These are phyloP conservation scores for Mugil cephalus DNA, from an alignment of 2,113 vertebrate species.

Conservation along the genomic window DNA sequence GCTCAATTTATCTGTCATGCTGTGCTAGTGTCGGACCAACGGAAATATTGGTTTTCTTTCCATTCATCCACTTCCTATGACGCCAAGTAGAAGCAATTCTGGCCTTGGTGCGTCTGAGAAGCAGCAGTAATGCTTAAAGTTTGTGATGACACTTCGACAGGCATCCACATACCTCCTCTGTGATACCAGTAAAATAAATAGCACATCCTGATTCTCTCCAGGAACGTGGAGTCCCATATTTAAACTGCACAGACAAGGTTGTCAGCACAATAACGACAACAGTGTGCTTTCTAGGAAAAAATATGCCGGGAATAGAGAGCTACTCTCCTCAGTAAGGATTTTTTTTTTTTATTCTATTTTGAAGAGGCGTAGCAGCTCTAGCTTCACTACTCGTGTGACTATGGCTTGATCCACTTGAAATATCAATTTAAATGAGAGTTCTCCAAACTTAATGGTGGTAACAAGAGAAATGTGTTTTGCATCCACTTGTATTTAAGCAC, in stretches of 20 bases:
- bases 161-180: background rate
- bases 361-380: constrained; percentile 6
- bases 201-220: constrained; percentile 12
- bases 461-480: too few species aligned
- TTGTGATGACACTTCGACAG: constrained; percentile 13
- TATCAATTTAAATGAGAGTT: constrained; percentile 10
- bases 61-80: constrained; percentile 7
- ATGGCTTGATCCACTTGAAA: constrained; percentile 17
- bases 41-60: constrained; percentile 12
- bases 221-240: constrained; percentile 15
- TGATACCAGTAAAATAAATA: constrained; percentile 29
- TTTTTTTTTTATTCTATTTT: constrained; percentile 18
- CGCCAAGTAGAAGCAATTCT: constrained; percentile 40
- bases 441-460: too few species aligned
- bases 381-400: constrained; percentile 1
- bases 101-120: constrained; percentile 8
- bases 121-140: constrained; percentile 2
- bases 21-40: constrained; percentile 17
- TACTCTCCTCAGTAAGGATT: constrained; percentile 28
- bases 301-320: constrained; percentile 20
- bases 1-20: constrained; percentile 5
- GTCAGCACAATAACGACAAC: constrained; percentile 29
- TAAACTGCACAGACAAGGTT: constrained; percentile 30
- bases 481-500: too few species aligned
- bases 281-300: constrained; percentile 27